These are phyloP conservation scores for Murina feae DNA, from an alignment of 2,113 vertebrate genomes.

Conservation along the genomic window DNA sequence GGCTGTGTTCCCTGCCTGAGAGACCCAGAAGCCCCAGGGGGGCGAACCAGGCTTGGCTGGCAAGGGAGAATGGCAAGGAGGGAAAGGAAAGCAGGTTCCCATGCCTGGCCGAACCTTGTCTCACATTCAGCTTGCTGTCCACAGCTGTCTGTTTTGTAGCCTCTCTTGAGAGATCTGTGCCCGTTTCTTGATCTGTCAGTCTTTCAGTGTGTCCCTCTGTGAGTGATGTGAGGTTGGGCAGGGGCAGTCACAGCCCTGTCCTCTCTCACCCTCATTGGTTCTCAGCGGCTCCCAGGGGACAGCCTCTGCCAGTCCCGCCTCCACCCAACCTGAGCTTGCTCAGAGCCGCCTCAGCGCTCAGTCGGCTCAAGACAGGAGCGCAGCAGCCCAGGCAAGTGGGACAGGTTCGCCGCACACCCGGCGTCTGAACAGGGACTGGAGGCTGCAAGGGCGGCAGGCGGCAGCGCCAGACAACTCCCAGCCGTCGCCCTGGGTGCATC, in stretches of 20 bases:
- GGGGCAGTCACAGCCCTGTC: neutral
- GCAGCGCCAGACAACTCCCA: neutral
- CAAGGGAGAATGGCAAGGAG: neutral
- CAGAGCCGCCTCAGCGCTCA: neutral
- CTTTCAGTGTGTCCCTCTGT: neutral
- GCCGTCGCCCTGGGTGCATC: neutral
- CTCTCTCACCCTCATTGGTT: slow-evolving; percentile 54
- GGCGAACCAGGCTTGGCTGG: neutral
- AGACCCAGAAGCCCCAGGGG: neutral
- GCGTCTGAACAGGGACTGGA: neutral
- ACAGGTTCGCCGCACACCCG: neutral
- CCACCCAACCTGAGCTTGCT: neutral
- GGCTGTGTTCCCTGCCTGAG: neutral
- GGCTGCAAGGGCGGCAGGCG: neutral
- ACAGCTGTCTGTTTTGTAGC: neutral
- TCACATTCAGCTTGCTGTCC: neutral
- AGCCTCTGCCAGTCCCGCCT: slow-evolving; percentile 18
- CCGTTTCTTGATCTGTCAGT: neutral
- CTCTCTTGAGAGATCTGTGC: neutral
- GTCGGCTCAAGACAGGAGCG: neutral
- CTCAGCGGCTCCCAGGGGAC: neutral
- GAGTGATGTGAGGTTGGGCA: neutral
- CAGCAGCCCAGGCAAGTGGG: neutral
- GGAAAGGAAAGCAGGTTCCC: neutral
- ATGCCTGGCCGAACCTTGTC: too few species aligned